These are phyloP conservation scores for Lepidocolaptes lacrymiger DNA, from an alignment of 2,797 vertebrate species.

Conservation along the genomic window DNA sequence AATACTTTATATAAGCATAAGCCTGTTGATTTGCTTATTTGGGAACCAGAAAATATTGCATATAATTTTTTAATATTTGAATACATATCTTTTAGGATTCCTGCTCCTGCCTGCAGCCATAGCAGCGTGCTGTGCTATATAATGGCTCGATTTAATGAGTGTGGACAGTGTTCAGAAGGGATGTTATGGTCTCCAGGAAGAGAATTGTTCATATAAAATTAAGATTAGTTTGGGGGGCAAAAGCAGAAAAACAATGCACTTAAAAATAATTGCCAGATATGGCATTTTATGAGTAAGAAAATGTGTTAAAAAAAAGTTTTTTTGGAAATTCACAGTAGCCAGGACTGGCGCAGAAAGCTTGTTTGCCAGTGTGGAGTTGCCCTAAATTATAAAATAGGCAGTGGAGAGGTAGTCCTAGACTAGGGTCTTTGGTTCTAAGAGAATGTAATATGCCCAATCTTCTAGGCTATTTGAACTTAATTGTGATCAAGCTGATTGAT, in stretches of 20 bases:
- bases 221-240: background rate
- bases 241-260: background rate
- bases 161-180: background rate
- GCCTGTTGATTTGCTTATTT: constrained; percentile 64
- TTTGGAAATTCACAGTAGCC: background rate
- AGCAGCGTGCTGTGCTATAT: background rate
- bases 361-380: background rate
- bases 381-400: background rate
- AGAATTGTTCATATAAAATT: background rate
- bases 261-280: background rate
- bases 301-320: background rate
- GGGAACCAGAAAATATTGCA: constrained; percentile 59
- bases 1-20: constrained; percentile 64
- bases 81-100: background rate
- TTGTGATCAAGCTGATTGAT: background rate
- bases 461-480: background rate
- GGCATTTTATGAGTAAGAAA: background rate
- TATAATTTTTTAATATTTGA: constrained; percentile 48
- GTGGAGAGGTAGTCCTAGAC: background rate
- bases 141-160: background rate
- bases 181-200: background rate
- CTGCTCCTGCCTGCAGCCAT: background rate
- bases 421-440: background rate
- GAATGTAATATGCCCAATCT: fast-evolving
- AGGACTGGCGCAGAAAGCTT: background rate